Conservation (phyloP, 2,888 invertebrate genomes). For the Galeruca laticollis region DNA sequence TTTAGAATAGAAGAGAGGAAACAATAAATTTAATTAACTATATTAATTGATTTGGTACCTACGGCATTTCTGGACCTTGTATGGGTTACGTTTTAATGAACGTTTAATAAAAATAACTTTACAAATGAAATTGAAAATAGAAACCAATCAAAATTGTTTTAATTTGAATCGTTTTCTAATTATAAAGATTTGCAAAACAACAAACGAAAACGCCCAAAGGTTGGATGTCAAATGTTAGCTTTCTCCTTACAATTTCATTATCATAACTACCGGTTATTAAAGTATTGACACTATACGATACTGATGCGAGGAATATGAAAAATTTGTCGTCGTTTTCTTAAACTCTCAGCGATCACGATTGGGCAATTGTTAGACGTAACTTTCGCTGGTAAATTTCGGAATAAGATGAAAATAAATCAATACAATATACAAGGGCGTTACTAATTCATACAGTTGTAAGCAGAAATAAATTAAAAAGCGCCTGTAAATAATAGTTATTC, state of each 20-base stretch:
- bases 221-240: conserved; percentile 15
- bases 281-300: background rate
- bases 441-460: too few relatives aligned
- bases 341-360: background rate
- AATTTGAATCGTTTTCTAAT: conserved; percentile 2
- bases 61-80: too few relatives aligned
- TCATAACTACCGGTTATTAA: conserved; percentile 5
- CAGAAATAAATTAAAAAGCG: too few relatives aligned
- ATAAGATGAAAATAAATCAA: background rate
- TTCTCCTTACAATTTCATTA: conserved; percentile 15
- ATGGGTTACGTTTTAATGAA: too few relatives aligned
- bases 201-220: conserved; percentile 10
- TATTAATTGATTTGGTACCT: too few relatives aligned
- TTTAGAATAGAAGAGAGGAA: too few relatives aligned
- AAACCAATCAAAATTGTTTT: conserved; percentile 5
- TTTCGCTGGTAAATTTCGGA: background rate
- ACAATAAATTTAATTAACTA: too few relatives aligned
- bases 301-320: background rate
- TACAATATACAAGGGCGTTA: background rate
- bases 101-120: too few relatives aligned
- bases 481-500: too few relatives aligned
- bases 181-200: conserved; percentile 4
- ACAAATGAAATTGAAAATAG: too few relatives aligned
- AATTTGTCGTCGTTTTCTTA: background rate
- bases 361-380: background rate